Base-by-base conservation (phyloP, 2,113 vertebrate species). In the Brachirus orientalis region DNA sequence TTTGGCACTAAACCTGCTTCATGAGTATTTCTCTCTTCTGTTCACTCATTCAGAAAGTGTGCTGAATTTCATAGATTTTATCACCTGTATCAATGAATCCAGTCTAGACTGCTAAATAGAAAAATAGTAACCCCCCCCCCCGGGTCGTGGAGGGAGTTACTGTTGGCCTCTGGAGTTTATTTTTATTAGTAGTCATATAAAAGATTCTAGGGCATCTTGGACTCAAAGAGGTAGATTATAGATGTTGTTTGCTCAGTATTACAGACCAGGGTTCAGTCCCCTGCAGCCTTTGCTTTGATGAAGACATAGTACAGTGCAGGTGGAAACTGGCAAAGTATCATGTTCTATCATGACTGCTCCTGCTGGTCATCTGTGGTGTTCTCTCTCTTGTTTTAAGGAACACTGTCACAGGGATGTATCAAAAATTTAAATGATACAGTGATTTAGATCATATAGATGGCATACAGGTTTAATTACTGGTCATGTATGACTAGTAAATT, bases 281-380 rank as follows among this genome's bases (percentile, higher is more conserved):
- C 72, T 75, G 63, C 35, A 79, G 82, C 48, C 7, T 18, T 63
- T 52, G 60, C 18, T 67, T 50, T 58, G 77, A 82, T 69, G 58
- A 81, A 65, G 38, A 37, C 4, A 35, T 77, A 66, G 74, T 37
- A 38, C 71, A 66, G n/a, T 20, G 18, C 58, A 68, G 9, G 18
- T 74, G 22, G 43, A 59, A 73, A 52, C 64, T 64, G 62, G 59
- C 43, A 44, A 48, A 59, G 7, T 19, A 65, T 52, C 47, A 16
- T 59, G 46, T 74, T 62, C 36, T 75, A n/a, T n/a, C n/a, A n/a
- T n/a, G 57, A 47, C 62, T 22, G 11, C 63, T 52, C 17, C 66
- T 48, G 58, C 33, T 76, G 68, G 16, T 59, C 17, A 7, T 56
- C 37, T 72, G 53, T 57, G 50, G 9, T 38, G n/a, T 28, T 28